Percentiles rank a stretch among this genome's conserved stretches.
Conservation (phyloP, 2,888 invertebrate genomes). For the Polyploca ridens region DNA sequence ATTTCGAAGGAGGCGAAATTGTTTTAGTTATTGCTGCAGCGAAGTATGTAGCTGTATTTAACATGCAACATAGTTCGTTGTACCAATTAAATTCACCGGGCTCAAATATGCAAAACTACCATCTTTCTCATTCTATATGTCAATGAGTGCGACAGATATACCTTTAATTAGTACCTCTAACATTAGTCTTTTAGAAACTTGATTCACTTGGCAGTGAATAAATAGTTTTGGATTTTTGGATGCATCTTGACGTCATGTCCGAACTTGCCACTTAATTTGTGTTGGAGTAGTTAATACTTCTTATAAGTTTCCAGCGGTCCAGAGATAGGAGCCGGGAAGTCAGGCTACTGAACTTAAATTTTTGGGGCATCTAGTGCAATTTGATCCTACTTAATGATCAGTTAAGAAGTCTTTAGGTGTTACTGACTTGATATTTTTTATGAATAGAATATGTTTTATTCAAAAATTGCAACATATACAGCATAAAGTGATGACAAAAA, state of each 20-base stretch:
- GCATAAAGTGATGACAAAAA: no score
- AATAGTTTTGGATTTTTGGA: constrained; percentile 1
- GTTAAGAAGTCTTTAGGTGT: not conserved
- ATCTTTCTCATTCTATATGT: no score
- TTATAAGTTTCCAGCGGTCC: not conserved
- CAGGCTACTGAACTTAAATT: not conserved
- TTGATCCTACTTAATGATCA: not conserved
- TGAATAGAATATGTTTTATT: no score
- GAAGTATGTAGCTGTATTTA: no score
- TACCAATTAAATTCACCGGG: no score
- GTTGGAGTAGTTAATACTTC: not conserved
- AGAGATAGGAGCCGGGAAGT: not conserved
- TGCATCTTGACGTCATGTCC: not conserved
- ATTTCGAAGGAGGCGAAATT: constrained; percentile 39
- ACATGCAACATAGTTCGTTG: no score
- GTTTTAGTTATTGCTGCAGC: not conserved
- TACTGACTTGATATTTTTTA: not conserved
- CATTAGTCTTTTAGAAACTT: not conserved
- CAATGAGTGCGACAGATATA: no score
- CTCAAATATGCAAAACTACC: no score
- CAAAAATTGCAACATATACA: no score
- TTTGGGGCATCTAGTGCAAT: not conserved
- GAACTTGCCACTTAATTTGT: constrained; percentile 6
- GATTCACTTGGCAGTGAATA: not conserved
- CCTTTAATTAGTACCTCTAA: no score